Base-by-base conservation (phyloP, 30 jellyfish, hydroid and myxozoan genomes). In the Hydra vulgaris region DNA sequence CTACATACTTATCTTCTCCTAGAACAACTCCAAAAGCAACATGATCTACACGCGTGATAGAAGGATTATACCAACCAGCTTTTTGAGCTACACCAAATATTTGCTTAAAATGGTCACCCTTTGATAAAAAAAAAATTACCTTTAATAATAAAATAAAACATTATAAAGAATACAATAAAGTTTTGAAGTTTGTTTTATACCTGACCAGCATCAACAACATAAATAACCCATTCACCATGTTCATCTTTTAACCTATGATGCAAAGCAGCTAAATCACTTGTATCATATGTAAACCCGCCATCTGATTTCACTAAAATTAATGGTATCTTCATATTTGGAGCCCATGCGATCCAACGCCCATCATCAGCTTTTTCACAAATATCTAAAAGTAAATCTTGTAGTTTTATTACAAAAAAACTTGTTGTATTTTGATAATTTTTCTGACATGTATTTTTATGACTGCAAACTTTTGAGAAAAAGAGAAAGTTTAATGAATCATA, bases 201-300 rank as follows among this genome's bases (percentile, higher is more conserved):
- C 94, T 95, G 99, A 21, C 99, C 99, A 56, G 95, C 96, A 79
- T 95, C 99, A 8, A 95, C 97, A 26, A 95, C 89, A 82, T 95
- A 95, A 15, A 95, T 83, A 15, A 95, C 18, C 97, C 99, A 88
- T 25, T 89, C 96, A 74, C 95, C 99, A 21, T 85, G 83, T 61
- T 88, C 97, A 19, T 88, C 96, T 52, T 40, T 27, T 21, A 95
- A 66, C 72, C 99, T 71, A 73, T 95, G 96, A 56, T 76, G 79
- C 25, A 95, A n/a, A n/a, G 99, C 95, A 18, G 97, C 97, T 53
- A 94, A 25, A 81, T 95, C 99, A 56, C 99, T 89, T n/a, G 99
- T 95, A 53, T 95, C 99, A 72, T 95, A 95, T 0, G 99, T 95
- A 74, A 68, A 95, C 18, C 99, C 99, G 27, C 99, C 99, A 82